Conservation (phyloP, 2,113 vertebrate species). For the Antigone vipio region DNA sequence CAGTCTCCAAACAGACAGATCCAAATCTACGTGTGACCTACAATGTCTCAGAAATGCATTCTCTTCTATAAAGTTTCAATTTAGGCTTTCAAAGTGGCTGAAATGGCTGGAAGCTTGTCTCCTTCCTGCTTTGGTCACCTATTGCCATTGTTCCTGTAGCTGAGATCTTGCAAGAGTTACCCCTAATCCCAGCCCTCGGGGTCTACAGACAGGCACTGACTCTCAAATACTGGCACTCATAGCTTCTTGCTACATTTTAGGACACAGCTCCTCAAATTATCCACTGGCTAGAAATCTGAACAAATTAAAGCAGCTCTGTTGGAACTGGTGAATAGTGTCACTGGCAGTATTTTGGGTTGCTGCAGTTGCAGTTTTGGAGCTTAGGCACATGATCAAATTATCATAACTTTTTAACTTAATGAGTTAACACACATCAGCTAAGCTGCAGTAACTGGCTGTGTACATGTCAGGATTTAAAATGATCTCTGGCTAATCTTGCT, state of each 20-base stretch:
- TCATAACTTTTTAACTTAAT: slow-evolving; percentile 69
- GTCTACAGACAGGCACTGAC: not conserved
- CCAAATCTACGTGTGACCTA: not conserved
- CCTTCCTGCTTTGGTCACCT: not conserved
- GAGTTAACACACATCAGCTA: slow-evolving; percentile 64
- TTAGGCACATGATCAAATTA: slow-evolving; percentile 58
- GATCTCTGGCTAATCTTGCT: slow-evolving; percentile 13
- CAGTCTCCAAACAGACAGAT: not conserved
- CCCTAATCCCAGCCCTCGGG: not conserved
- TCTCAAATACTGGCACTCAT: not conserved
- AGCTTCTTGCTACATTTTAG: not conserved
- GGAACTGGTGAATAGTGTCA: not conserved
- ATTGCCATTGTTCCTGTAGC: not conserved
- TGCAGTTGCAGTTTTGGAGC: slow-evolving; percentile 49
- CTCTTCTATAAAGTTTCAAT: not conserved
- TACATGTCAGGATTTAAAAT: slow-evolving; percentile 70
- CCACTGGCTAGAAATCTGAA: not conserved
- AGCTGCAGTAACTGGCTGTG: slow-evolving; percentile 64
- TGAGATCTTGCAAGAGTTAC: not conserved
- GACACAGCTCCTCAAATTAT: not conserved
- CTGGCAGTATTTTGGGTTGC: slow-evolving; percentile 38
- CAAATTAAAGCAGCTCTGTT: slow-evolving; percentile 6
- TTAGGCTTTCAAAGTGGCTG: not conserved
- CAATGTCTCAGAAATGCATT: not conserved
- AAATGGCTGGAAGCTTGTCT: not conserved